Evolutionary conservation across 2,888 invertebrate species (phyloP), one percentile per base, ranked within the genome.

Genomic region (Melipona beecheii): DNA sequence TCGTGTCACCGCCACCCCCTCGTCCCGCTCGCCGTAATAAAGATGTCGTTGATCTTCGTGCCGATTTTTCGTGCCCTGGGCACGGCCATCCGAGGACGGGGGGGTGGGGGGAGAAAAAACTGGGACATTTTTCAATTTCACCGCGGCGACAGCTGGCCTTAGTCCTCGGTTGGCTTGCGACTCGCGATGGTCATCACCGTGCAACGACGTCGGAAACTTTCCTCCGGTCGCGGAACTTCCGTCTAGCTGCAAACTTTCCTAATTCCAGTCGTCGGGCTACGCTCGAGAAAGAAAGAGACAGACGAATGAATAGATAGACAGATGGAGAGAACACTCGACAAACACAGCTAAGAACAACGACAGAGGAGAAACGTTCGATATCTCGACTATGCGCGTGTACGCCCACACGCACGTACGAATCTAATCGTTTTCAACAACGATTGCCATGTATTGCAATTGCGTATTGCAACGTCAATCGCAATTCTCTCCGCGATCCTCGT

Each of bases 121-220:
- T 31, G 43, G 24, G 60, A 19, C 77, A 68, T 71, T 81, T 84
- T 85, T 85, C 85, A 86, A 85, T 86, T 80, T 86, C 83, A 76
- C 72, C 78, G 9, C 52, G 74, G 74, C 86, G 85, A 83, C 88
- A 88, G 88, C 81, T 88, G 87, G 78, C 66, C 79, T 83, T 64
- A 74, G 75, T 69, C 80, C 72, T 64, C 79, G 60, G 27, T 36
- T 81, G 72, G 31, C 52, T 11, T 60, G 52, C 75, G 76, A 78
- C 84, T 80, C 77, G 78, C 84, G 85, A 85, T 85, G 85, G 87
- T 84, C 88, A 88, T 88, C 88, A 84, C 80, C 81, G 68, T 21
- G 9, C 52, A 71, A 31, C 49, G 64, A 52, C 68, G 19, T 27
- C 4, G 31, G 50, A 69, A 75, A 88, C 81, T 69, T 87, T 88